phyloP scores from a whole-genome alignment of 2,888 invertebrate genomes.

The Sphecodes monilicornis region DNA sequence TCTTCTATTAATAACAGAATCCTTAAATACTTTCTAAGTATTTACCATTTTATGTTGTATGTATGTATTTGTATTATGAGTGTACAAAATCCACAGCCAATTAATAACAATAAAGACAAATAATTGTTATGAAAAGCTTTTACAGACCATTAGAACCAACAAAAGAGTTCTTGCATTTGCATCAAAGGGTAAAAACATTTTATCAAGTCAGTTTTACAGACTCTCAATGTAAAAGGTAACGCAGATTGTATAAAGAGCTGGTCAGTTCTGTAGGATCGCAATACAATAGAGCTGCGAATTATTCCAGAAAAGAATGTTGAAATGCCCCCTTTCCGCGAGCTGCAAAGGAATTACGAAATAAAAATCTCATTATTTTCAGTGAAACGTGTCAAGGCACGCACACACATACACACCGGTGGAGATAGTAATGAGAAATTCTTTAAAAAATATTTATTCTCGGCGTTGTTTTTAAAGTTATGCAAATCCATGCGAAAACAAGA shows the following conservation, averaged over 20 bases:
- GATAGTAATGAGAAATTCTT: conserved; percentile 39
- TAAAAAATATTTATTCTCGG: background rate
- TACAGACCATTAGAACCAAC: background rate
- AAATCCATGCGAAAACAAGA: conserved; percentile 1
- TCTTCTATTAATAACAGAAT: background rate
- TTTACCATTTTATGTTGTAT: no score
- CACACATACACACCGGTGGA: background rate
- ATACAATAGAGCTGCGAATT: background rate
- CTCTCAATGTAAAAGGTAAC: background rate
- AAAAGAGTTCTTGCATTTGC: background rate
- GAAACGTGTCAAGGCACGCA: conserved; percentile 6
- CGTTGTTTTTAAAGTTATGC: background rate
- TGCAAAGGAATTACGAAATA: conserved; percentile 11
- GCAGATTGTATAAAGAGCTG: background rate
- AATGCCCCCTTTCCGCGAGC: background rate
- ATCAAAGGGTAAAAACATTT: background rate
- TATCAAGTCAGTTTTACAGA: background rate
- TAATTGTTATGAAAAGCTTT: background rate
- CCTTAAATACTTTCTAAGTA: background rate
- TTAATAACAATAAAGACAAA: background rate
- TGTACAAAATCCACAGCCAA: background rate
- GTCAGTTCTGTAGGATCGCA: background rate
- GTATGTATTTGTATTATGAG: background rate
- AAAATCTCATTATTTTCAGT: conserved; percentile 29
- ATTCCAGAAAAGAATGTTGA: conserved; percentile 8